Evolutionary conservation across 2,797 vertebrate species (phyloP), one percentile per base, ranked within the genome.

Genomic region (Sebastes diploproa): DNA sequence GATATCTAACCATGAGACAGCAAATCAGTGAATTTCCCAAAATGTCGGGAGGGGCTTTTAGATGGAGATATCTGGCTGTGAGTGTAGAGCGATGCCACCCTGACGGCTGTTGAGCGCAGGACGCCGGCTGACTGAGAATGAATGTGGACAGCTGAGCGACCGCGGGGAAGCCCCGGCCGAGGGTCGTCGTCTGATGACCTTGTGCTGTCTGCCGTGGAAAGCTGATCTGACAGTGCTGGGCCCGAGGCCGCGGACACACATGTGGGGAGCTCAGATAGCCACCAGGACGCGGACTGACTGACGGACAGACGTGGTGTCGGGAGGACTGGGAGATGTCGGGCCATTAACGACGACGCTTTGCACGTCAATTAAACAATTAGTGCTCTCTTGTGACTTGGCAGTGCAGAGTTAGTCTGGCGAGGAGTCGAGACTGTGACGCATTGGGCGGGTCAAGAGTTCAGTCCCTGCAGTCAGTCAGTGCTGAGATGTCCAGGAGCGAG

Each of bases 141-240:
- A 90, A 75, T 86, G 72, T 89, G 89, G 91, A 92, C 91, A 92
- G 92, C 89, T 73, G 54, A 88, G 78, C 5, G 10, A 82, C 91
- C 46, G 29, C 61, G 4, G 89, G 92, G 85, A 65, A 77, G 71
- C 87, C 87, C 84, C 5, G 22, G 74, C 46, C 18, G 7, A 36
- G 79, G 88, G 88, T 90, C 70, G 1, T 38, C 74, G 1, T 89
- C 87, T 86, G 85, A 90, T 92, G 88, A 93, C 93, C 92, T 93
- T 92, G 91, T 90, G 89, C 89, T 89, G 83, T 83, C 88, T 88
- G 77, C 87, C 29, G 65, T 86, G 80, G 83, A 91, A 88, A 94
- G 77, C 78, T 72, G 89, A 92, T 93, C 90, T 92, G 93, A 94
- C 93, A 93, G 93, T 63, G 9, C 0, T 3, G 32, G 58, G 83